Evolutionary conservation across 2,888 invertebrate genomes (phyloP).

Genomic region (Trissolcus brochymenae): DNA sequence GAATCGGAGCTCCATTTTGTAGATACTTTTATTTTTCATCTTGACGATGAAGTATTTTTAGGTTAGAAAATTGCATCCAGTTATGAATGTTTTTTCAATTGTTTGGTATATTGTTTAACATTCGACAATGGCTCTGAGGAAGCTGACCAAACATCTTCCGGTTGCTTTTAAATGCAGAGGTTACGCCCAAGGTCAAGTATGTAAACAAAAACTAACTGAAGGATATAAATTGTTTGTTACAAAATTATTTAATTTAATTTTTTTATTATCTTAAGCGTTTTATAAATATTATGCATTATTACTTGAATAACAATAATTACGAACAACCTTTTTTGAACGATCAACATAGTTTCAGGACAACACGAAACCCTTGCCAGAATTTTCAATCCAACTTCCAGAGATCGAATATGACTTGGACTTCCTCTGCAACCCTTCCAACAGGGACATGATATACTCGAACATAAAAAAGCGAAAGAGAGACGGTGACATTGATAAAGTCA

Average conservation of each 20-base stretch:
- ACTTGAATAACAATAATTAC: background rate
- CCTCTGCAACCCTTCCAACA: conserved; percentile 81
- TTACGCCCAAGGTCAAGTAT: too few species aligned
- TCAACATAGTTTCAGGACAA: conserved; percentile 49
- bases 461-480: conserved; percentile 82
- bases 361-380: conserved; percentile 11
- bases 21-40: too few species aligned
- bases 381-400: conserved; percentile 63
- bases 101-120: too few species aligned
- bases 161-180: too few species aligned
- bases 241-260: background rate
- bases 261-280: background rate
- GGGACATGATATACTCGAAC: conserved; percentile 81
- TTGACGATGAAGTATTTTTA: too few species aligned
- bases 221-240: background rate
- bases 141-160: too few species aligned
- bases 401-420: conserved; percentile 81
- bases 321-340: background rate
- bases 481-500: conserved; percentile 81
- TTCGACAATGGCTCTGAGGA: too few species aligned
- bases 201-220: too few species aligned
- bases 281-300: background rate
- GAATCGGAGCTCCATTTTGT: too few species aligned
- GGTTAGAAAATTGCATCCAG: too few species aligned
- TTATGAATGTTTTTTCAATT: too few species aligned